Conservation (phyloP, 1,140 invertebrate genomes). For the Acromyrmex heyeri region DNA sequence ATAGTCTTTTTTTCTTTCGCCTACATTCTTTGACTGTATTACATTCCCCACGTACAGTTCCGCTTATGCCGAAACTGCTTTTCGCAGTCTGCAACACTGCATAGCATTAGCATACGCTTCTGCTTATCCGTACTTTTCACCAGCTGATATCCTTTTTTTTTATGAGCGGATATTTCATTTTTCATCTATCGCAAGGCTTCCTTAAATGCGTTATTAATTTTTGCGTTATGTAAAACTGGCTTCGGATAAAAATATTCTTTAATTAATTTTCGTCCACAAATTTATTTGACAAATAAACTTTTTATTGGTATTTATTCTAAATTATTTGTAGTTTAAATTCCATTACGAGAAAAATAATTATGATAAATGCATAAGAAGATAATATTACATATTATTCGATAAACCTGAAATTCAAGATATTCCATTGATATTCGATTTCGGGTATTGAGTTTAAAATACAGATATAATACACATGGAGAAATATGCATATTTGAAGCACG, state of each 20-base stretch:
- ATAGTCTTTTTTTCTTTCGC: conserved; percentile 7
- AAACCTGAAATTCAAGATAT: background rate
- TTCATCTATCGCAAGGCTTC: background rate
- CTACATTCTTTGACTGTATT: conserved; percentile 50
- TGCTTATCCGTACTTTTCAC: conserved; percentile 21
- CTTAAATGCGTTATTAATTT: conserved; percentile 33
- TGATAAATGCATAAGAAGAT: background rate
- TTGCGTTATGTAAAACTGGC: background rate
- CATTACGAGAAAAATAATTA: background rate
- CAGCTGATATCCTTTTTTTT: conserved; percentile 32
- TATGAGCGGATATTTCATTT: background rate
- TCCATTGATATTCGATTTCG: background rate
- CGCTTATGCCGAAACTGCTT: conserved; percentile 44
- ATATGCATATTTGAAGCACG: background rate
- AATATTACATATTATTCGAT: background rate
- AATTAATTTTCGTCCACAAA: too few species aligned
- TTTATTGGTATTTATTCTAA: background rate
- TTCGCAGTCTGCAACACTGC: conserved; percentile 32
- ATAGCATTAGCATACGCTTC: conserved; percentile 50
- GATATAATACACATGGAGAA: background rate
- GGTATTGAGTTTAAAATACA: background rate
- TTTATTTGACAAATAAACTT: background rate
- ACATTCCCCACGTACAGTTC: conserved; percentile 24
- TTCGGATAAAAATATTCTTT: background rate
- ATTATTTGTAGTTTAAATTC: conserved; percentile 1